Base-by-base conservation (phyloP, 2,113 vertebrate genomes). In the Silurus glanis region DNA sequence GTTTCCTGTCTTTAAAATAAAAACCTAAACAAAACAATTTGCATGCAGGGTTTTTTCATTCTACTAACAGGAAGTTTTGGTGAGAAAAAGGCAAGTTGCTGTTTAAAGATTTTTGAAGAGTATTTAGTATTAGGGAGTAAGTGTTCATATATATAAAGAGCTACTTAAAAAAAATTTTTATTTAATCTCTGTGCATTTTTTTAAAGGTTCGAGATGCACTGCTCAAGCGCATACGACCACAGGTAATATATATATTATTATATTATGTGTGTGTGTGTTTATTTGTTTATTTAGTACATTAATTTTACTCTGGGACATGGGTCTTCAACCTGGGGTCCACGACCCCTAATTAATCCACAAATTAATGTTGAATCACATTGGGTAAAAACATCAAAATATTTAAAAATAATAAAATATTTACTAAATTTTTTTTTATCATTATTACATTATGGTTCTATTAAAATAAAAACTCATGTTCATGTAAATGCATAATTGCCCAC, bases 1-100 rank as follows among this genome's bases (percentile, higher is more conserved):
- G 9, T 66, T 21, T 45, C 80, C 58, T 66, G n/a, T 21, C 28
- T 7, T 53, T 53, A 59, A 17, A 53, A 37, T 9, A 61, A 83
- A 80, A 61, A 56, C 37, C 56, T 53, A 83, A 55, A 53, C 78
- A 83, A 49, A 56, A 56, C 13, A 59, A 62, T 58, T 75, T 62
- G 1, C 14, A 59, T 80, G 19, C 90, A 96, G 95, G 95, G 95
- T 28, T 90, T 96, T 9, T 95, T 95, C 76, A 94, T 96, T 88
- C 87, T 96, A 66, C 62, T 95, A 69, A 93, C 93, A 47, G 91
- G 90, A 9, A 93, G 89, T 89, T 55, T 94, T 67, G 91, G 89
- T 55, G 95, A 96, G 81, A 94, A 89, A 93, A 85, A 78, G 94
- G 95, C 94, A 93, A 90, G 8, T 62, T 72, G 47, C 8, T 56